Evolutionary conservation across 2,113 vertebrate genomes (phyloP).

Genomic region (Anser cygnoides): DNA sequence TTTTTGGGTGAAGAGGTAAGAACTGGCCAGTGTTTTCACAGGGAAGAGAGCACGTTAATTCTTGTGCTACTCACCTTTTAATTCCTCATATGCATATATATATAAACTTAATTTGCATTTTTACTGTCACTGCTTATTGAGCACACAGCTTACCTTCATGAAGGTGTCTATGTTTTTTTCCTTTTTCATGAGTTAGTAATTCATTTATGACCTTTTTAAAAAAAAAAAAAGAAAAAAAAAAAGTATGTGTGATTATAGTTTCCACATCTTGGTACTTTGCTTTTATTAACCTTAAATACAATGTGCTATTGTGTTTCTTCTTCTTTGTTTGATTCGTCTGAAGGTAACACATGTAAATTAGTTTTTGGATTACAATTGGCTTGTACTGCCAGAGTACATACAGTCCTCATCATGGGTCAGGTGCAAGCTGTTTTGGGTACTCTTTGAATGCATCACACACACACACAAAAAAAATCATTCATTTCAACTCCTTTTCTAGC

Average conservation of each 20-base stretch:
- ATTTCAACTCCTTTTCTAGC: not conserved
- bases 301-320: not conserved
- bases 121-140: not conserved
- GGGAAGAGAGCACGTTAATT: not conserved
- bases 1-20: not conserved
- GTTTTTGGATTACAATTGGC: not conserved
- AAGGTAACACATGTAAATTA: not conserved
- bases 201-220: not conserved
- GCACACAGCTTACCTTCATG: not conserved
- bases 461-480: not conserved
- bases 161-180: not conserved
- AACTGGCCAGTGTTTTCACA: not conserved
- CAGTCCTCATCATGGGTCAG: not conserved
- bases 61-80: not conserved
- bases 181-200: not conserved
- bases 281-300: not conserved
- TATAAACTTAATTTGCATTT: not conserved
- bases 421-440: not conserved
- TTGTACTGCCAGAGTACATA: not conserved
- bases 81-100: not conserved
- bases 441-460: not conserved
- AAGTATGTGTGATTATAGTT: not conserved
- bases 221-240: not conserved
- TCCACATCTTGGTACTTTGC: not conserved
- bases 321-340: not conserved